Conservation (phyloP, 2,797 vertebrate genomes). For the Phalanger gymnotis region DNA sequence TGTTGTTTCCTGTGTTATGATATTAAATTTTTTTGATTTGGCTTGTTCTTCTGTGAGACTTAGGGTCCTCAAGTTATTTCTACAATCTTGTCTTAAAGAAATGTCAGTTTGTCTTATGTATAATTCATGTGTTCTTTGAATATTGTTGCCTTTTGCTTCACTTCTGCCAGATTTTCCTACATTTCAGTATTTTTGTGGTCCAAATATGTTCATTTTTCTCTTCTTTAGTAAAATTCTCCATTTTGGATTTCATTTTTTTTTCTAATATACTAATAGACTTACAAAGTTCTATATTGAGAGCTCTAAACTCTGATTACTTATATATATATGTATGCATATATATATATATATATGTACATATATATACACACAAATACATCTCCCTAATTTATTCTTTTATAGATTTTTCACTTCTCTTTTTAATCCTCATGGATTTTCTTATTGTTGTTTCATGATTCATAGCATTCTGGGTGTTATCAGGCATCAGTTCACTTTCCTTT, state of each 20-base stretch:
- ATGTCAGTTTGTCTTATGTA: background rate
- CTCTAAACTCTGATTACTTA: background rate
- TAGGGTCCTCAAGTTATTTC: background rate
- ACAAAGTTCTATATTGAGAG: background rate
- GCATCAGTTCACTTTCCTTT: background rate
- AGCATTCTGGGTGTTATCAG: background rate
- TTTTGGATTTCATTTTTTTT: background rate
- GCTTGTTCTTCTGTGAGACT: background rate
- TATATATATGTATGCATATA: too few relatives aligned
- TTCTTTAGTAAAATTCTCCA: background rate
- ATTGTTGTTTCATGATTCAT: background rate
- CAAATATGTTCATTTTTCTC: background rate
- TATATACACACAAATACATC: too few relatives aligned
- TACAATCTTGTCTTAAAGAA: background rate
- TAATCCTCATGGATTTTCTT: background rate
- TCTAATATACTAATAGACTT: background rate
- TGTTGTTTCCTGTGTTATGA: background rate
- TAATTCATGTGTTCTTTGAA: background rate
- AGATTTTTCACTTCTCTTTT: too few relatives aligned
- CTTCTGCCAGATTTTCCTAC: background rate
- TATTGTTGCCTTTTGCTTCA: background rate
- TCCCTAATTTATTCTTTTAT: background rate
- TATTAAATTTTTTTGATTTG: background rate
- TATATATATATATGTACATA: too few relatives aligned
- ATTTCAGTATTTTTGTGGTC: background rate